phyloP scores from a whole-genome alignment of 1,140 invertebrate genomes.

The Diorhabda elongata region DNA sequence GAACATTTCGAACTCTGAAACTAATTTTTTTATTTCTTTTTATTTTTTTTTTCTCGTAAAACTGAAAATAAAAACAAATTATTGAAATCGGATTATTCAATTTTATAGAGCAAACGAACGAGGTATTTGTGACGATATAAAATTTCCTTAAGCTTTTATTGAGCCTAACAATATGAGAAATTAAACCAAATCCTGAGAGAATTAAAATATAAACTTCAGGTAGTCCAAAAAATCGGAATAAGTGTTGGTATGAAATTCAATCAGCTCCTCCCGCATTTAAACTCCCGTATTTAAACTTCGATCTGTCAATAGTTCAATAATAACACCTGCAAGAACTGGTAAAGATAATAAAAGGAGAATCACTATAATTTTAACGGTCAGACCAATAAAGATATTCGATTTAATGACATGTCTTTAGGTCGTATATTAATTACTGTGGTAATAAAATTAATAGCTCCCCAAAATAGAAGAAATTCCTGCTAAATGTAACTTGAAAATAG shows the following conservation, averaged over 20 bases:
- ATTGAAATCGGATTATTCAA: no score
- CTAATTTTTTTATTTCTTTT: no score
- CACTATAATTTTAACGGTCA: constrained; percentile 67
- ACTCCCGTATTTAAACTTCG: constrained; percentile 68
- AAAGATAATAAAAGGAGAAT: constrained; percentile 61
- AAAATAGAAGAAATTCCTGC: constrained; percentile 65
- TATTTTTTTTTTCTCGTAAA: no score
- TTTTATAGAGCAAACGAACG: no score
- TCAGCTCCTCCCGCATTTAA: constrained; percentile 64
- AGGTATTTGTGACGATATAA: no score
- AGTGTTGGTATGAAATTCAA: constrained; percentile 69
- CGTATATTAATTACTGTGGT: constrained; percentile 58
- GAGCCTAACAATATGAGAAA: constrained; percentile 59
- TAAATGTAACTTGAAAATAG: constrained; percentile 65
- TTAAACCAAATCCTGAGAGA: constrained; percentile 61
- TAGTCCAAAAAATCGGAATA: constrained; percentile 78
- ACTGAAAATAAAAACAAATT: no score
- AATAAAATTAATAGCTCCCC: constrained; percentile 63
- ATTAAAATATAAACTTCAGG: constrained; percentile 75
- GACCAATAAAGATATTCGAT: constrained; percentile 56
- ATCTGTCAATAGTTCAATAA: constrained; percentile 68
- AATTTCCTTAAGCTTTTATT: no score
- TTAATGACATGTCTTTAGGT: constrained; percentile 48
- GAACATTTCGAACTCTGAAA: no score
- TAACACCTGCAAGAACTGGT: constrained; percentile 67